These are phyloP conservation scores for Masticophis lateralis DNA, from an alignment of 2,797 vertebrate genomes.

Conservation along the genomic window DNA sequence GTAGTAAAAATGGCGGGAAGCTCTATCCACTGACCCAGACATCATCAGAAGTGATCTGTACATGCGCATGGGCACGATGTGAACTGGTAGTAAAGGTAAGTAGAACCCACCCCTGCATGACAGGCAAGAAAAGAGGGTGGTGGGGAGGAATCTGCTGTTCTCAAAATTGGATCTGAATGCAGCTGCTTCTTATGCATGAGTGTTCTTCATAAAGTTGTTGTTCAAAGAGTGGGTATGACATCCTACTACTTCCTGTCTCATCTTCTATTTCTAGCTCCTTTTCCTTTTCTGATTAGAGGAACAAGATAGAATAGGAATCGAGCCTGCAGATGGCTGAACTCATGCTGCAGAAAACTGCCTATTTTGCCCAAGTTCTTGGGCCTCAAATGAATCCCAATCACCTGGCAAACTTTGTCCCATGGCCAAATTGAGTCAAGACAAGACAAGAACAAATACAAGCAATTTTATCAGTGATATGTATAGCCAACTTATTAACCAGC, in stretches of 20 bases:
- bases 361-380: not conserved
- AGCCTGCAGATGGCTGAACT: not conserved
- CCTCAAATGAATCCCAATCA: not conserved
- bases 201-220: not conserved
- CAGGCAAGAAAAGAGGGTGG: not conserved
- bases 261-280: not conserved
- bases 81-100: no score
- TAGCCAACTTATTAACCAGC: not conserved
- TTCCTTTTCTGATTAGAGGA: not conserved
- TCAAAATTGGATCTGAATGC: not conserved
- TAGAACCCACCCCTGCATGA: not conserved
- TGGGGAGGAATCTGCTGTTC: rapidly evolving
- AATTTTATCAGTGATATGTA: not conserved
- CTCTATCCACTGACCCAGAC: no score
- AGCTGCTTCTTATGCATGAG: not conserved
- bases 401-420: not conserved
- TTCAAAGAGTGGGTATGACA: not conserved
- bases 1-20: no score
- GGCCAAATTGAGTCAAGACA: not conserved
- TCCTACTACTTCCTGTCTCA: not conserved
- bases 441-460: not conserved
- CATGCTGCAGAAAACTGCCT: not conserved
- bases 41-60: no score
- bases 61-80: no score
- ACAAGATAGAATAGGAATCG: not conserved